Percentiles rank a stretch among this genome's conserved stretches.
Evolutionary conservation across 2,797 vertebrate species (phyloP).

Genomic region (Macroramphosus scolopax): DNA sequence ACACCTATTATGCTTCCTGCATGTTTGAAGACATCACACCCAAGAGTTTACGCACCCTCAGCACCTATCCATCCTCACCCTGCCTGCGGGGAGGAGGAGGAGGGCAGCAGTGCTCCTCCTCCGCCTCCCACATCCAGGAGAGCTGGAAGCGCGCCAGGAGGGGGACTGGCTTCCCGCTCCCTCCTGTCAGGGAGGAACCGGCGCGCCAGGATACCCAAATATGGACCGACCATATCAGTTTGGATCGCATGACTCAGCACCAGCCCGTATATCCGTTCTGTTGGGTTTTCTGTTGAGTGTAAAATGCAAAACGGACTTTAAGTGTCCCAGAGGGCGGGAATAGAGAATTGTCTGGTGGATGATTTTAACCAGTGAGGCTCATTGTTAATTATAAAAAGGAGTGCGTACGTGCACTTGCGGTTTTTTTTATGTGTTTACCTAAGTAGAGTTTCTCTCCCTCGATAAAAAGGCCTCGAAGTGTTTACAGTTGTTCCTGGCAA

Average conservation of each 20-base stretch:
- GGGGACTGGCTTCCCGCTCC: constrained; percentile 78
- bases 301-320: not conserved
- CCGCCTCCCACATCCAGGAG: constrained; percentile 46
- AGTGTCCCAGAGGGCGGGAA: too few species aligned
- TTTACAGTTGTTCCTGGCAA: constrained; percentile 88
- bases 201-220: constrained; percentile 72
- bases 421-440: constrained; percentile 18
- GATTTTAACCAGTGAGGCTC: too few species aligned
- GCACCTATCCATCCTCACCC: constrained; percentile 32
- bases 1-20: constrained; percentile 20
- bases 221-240: constrained; percentile 63
- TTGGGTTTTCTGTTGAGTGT: constrained; percentile 3
- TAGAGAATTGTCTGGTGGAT: too few species aligned
- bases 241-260: constrained; percentile 57
- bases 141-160: constrained; percentile 68
- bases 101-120: constrained; percentile 38
- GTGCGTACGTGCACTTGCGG: not conserved
- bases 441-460: constrained; percentile 46
- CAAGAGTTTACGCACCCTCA: constrained; percentile 15
- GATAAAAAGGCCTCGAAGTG: constrained; percentile 68
- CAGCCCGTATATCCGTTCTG: constrained; percentile 29
- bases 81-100: constrained; percentile 43
- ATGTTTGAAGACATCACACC: constrained; percentile 45
- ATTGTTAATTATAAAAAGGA: too few species aligned
- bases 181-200: constrained; percentile 70